phyloP scores from a whole-genome alignment of 2,888 invertebrate genomes.

The Epirrita christyi region DNA sequence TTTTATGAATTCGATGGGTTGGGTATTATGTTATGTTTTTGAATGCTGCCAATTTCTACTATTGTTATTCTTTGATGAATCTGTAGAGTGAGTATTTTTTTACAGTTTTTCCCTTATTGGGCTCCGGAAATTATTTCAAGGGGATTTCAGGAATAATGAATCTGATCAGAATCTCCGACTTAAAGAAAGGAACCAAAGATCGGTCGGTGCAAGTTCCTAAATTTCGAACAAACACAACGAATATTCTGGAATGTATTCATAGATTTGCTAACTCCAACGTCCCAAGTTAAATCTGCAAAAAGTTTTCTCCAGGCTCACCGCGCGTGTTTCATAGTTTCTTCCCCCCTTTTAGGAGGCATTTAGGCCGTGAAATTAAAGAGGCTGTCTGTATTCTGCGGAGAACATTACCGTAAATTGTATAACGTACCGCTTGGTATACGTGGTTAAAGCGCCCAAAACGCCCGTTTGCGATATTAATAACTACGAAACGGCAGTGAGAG shows the following conservation, averaged over 20 bases:
- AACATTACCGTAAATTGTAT: constrained; percentile 32
- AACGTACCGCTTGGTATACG: constrained; percentile 28
- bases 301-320: not conserved
- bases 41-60: too few species aligned
- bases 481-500: not conserved
- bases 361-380: constrained; percentile 28
- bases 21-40: too few species aligned
- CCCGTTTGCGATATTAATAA: constrained; percentile 21
- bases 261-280: not conserved
- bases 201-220: too few species aligned
- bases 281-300: not conserved
- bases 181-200: too few species aligned
- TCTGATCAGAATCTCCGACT: too few species aligned
- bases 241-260: constrained; percentile 1
- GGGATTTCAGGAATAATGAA: too few species aligned
- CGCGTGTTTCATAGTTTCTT: constrained; percentile 15
- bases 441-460: constrained; percentile 23
- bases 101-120: too few species aligned
- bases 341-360: constrained; percentile 13
- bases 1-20: too few species aligned
- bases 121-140: too few species aligned
- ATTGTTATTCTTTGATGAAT: too few species aligned
- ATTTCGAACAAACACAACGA: too few species aligned
- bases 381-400: constrained; percentile 27
- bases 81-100: too few species aligned